Conservation (phyloP, 2,113 vertebrate species). For the Crotalus horridus region DNA sequence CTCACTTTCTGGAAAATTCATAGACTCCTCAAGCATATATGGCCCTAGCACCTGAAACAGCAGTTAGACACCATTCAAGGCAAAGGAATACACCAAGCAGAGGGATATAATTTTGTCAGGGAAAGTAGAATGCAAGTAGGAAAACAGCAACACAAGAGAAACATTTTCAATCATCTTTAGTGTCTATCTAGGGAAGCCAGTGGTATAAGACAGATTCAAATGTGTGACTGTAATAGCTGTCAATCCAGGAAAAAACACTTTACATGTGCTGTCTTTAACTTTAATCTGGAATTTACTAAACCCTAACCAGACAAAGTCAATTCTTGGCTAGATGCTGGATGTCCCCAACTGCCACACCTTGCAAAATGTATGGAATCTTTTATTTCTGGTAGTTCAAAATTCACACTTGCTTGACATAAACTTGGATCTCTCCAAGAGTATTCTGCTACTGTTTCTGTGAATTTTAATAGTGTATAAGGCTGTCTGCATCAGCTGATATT, state of each 20-base stretch:
- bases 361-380: not conserved
- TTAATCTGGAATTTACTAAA: not conserved
- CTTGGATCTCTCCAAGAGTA: not conserved
- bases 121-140: not conserved
- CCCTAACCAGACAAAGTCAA: not conserved
- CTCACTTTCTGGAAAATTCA: constrained; percentile 19
- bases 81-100: not conserved
- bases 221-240: not conserved
- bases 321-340: not conserved
- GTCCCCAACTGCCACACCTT: not conserved
- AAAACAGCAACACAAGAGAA: not conserved
- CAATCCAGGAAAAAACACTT: not conserved
- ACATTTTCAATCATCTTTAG: not conserved
- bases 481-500: not conserved
- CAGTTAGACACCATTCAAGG: not conserved
- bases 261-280: not conserved
- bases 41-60: constrained; percentile 24
- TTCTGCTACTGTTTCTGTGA: not conserved
- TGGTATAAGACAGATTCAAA: not conserved
- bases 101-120: not conserved
- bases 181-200: not conserved
- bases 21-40: constrained; percentile 14
- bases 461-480: not conserved
- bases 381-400: not conserved
- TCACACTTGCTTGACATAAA: not conserved